Base-by-base conservation (phyloP, 92 coral and sea anemone species). In the Porites cylindrica region DNA sequence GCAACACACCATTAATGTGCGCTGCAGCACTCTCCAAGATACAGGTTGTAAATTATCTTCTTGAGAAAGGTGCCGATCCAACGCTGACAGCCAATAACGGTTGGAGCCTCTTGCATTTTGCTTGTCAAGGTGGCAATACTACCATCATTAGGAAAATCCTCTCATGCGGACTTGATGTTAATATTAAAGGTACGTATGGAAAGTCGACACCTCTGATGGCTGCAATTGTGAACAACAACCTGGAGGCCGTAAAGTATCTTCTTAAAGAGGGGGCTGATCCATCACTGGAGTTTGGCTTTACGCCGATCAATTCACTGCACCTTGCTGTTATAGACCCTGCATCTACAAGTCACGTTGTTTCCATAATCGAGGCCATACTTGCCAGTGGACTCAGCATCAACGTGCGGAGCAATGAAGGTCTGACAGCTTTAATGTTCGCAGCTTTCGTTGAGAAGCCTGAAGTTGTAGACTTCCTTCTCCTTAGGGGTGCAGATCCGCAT, bases 331-430 rank as follows among this genome's bases (percentile, higher is more conserved):
- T 23, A 23, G 1, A 23, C 24, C 0, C 24, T 1, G 1, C 0
- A 23, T 23, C 24, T 23, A 23, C 24, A 23, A 23, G 24, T 23
- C 24, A 23, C 24, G 0, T 23, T 23, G 24, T 23, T 23, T 23
- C 24, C 24, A 26, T 58, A 18, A 76, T 73, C n/a, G 78, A 73
- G 11, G 59, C 78, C 56, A n/a, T 51, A 23, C 78, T 73, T 14
- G 51, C 66, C 11, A 9, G 24, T 16, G 67, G 24, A 7, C 0
- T 76, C 21, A 67, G 60, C 65, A 26, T 76, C 16, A 29, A 76
- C 29, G 1, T 5, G 16, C 32, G 1, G 26, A 38, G 8, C 58
- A 13, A 8, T 9, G 0, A 0, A 23, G 81, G 18, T 2, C 4
- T 0, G 23, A 76, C 81, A 10, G n/a, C 81, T 29, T 29, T 76